phyloP scores from a whole-genome alignment of 2,888 invertebrate species.

The Notodonta dromedarius region DNA sequence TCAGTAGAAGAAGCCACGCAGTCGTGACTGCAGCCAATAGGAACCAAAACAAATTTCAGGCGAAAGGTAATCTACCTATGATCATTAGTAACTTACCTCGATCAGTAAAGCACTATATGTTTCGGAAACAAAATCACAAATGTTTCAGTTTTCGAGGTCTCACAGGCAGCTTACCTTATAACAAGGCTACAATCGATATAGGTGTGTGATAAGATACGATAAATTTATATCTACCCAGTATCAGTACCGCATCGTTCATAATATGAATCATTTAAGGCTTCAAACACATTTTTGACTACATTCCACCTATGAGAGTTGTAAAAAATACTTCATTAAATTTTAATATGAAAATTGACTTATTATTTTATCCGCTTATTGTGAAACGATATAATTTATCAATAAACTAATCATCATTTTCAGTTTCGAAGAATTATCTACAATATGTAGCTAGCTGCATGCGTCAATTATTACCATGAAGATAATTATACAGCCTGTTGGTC shows the following conservation, averaged over 20 bases:
- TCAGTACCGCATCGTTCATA: constrained; percentile 14
- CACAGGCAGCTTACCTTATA: constrained; percentile 19
- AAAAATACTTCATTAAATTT: neutral
- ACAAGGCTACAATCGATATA: constrained; percentile 23
- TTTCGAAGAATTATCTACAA: too few relatives aligned
- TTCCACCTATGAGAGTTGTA: neutral
- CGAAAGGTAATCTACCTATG: too few relatives aligned
- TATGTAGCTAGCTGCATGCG: too few relatives aligned
- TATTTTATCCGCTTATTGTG: neutral
- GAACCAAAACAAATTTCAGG: too few relatives aligned
- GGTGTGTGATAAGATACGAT: constrained; percentile 42
- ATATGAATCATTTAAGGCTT: constrained; percentile 1
- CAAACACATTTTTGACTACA: constrained; percentile 8
- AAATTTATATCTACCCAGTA: constrained; percentile 17
- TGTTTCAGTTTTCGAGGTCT: constrained; percentile 17
- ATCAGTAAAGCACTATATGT: neutral
- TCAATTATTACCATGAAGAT: too few relatives aligned
- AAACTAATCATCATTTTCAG: neutral
- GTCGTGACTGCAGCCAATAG: too few relatives aligned
- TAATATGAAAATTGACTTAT: neutral
- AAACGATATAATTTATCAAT: neutral
- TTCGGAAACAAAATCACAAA: constrained; percentile 17
- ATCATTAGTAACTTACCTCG: too few relatives aligned
- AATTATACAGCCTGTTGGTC: too few relatives aligned
- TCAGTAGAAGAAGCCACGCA: too few relatives aligned